Evolutionary conservation across 1,140 invertebrate species (phyloP).

Genomic region (Theocolax elegans): DNA sequence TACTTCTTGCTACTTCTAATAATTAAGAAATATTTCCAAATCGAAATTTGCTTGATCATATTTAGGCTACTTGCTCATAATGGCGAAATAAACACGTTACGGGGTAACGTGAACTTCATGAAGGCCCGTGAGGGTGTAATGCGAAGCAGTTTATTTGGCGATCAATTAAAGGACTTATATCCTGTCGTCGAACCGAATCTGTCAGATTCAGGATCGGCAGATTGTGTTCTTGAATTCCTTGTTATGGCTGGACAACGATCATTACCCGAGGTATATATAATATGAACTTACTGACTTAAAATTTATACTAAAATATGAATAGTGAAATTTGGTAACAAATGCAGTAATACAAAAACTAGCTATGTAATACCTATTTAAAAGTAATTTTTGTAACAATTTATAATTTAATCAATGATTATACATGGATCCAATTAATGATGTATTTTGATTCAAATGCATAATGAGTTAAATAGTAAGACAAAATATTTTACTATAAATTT

Average conservation of each 20-base stretch:
- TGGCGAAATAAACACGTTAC: constrained; percentile 98
- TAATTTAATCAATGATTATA: constrained; percentile 52
- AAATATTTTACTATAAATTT: neutral
- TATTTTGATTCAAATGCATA: constrained; percentile 26
- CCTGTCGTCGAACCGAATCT: constrained; percentile 98
- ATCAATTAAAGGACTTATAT: constrained; percentile 87
- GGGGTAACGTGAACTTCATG: constrained; percentile 99
- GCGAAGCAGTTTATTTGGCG: constrained; percentile 85
- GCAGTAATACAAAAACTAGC: no score
- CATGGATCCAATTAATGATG: constrained; percentile 58
- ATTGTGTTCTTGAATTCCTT: constrained; percentile 98
- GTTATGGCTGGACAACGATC: constrained; percentile 90
- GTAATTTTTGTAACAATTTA: no score
- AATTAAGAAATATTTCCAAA: neutral
- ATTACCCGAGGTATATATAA: constrained; percentile 86
- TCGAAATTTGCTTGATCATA: neutral
- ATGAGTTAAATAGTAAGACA: neutral
- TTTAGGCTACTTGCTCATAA: constrained; percentile 96
- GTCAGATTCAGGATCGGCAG: constrained; percentile 96
- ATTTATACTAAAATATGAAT: no score
- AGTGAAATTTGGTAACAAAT: no score
- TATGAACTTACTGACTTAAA: no score
- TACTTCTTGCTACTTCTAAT: neutral
- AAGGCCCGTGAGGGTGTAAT: constrained; percentile 98
- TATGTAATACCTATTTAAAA: no score